Evolutionary conservation across 2,113 vertebrate species (phyloP), one percentile per base, ranked within the genome.

Genomic region (Ariopsis seemanni): DNA sequence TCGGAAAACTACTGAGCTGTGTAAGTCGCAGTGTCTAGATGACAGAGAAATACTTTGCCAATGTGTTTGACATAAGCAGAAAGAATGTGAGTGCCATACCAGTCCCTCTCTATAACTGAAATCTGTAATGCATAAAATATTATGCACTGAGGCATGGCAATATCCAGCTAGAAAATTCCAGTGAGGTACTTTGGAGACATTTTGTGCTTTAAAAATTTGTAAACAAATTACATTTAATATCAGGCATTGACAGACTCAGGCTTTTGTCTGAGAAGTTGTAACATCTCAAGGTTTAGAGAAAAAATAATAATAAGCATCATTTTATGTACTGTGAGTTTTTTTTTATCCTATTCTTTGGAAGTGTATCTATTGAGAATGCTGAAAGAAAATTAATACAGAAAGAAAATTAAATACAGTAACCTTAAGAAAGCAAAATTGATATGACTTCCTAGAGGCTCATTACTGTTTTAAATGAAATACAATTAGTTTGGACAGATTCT

Each of bases 41-140:
- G 87, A 83, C 88, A 78, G 78, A 86, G 91, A 90, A 87, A n/a
- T 85, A 88, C 53, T 85, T 87, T 79, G 87, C 79, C 89, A 91
- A 91, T 92, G 89, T 77, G 83, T 91, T 91, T 89, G 92, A 92
- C 91, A 89, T 86, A 86, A 83, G 88, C 91, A 84, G 90, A 86
- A 84, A 85, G 88, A 63, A 81, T 81, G 58, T 78, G 65, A 71
- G 58, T 74, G 60, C 55, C 25, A 88, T 88, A 89, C 50, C 86
- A 80, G 86, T 90, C 88, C 90, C 87, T 84, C 83, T 92, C 90
- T 91, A 89, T 92, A 91, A 91, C 91, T 91, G 90, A 93, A 91
- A 87, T 57, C 88, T 88, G 91, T 90, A 89, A 91, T 93, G 91
- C 90, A 93, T 93, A 90, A 92, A 93, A 91, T 90, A 82, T 92